Evolutionary conservation across 2,113 vertebrate species (phyloP).

Genomic region (Grus americana): DNA sequence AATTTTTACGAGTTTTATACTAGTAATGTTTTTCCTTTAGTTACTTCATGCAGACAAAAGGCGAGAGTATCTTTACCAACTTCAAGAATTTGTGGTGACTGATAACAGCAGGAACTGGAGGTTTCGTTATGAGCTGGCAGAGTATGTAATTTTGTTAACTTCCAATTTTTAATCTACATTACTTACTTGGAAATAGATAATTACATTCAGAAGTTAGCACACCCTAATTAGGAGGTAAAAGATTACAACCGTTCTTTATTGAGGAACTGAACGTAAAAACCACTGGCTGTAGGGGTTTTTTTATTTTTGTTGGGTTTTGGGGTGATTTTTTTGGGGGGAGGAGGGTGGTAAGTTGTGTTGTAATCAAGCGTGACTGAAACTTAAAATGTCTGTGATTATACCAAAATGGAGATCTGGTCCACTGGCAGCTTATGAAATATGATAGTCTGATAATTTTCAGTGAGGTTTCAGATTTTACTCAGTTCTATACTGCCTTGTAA

Average conservation of each 20-base stretch:
- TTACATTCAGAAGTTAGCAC: background rate
- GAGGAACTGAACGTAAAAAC: background rate
- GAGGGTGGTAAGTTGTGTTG: background rate
- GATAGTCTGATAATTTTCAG: background rate
- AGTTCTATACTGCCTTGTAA: background rate
- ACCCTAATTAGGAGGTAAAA: background rate
- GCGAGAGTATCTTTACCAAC: constrained; percentile 78
- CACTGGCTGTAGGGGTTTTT: background rate
- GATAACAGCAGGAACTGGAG: constrained; percentile 80
- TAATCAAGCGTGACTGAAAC: background rate
- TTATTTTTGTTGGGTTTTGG: background rate
- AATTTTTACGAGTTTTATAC: background rate
- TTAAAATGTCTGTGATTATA: background rate
- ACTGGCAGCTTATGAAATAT: background rate
- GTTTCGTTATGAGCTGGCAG: constrained; percentile 77
- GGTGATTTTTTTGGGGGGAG: too few species aligned
- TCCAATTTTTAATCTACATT: background rate
- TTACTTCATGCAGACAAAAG: constrained; percentile 81
- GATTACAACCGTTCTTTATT: background rate
- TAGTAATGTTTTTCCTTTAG: constrained; percentile 35
- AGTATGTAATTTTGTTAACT: constrained; percentile 66
- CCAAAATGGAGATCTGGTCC: background rate
- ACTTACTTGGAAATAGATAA: background rate
- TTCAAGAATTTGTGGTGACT: constrained; percentile 80
- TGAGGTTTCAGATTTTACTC: background rate